Base-by-base conservation (phyloP, 2,888 invertebrate genomes). In the Volucella inflata region DNA sequence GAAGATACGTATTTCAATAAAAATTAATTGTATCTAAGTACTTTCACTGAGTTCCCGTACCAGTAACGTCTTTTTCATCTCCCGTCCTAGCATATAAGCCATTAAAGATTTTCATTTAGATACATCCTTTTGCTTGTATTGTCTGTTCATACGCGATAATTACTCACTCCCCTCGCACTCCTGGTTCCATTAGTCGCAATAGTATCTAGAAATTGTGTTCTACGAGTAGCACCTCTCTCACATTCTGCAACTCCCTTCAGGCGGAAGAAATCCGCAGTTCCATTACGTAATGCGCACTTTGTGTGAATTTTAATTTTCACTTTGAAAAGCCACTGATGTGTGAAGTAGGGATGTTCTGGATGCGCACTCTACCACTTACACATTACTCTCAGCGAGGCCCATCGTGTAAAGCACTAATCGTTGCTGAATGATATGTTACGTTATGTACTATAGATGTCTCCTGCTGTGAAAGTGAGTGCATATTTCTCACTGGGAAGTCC, bases 261-360 rank as follows among this genome's bases (percentile, higher is more conserved):
- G 85, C 85, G 85, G 85, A 85, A 85, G 81, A 72, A 76, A 72
- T 81, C 62, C 72, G 51, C 85, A 85, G 67, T 80, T 85, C 76
- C 76, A 80, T 80, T 81, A 81, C 60, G 76, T 85, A 81, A 85
- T 81, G 85, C 85, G 85, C 85, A 85, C 85, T 85, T 85, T 85
- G 85, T 85, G 76, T 81, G 76, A 76, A 85, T 85, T 85, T 85
- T 81, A 81, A 85, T 81, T 85, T 85, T 68, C 81, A 67, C 71
- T 81, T 76, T 81, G 55, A 64, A 85, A 81, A 85, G 85, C 81
- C 80, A 85, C 85, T 85, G 85, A 85, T 85, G 85, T 85, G 85
- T 85, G 81, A 85, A 81, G 81, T 62, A 71, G 76, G 60, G 85
- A 76, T 60, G 70, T 17, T 59, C 57, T 55, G 50, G 48, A 21